These are phyloP conservation scores for Anser cygnoides DNA, from an alignment of 2,113 vertebrate genomes.

Conservation along the genomic window DNA sequence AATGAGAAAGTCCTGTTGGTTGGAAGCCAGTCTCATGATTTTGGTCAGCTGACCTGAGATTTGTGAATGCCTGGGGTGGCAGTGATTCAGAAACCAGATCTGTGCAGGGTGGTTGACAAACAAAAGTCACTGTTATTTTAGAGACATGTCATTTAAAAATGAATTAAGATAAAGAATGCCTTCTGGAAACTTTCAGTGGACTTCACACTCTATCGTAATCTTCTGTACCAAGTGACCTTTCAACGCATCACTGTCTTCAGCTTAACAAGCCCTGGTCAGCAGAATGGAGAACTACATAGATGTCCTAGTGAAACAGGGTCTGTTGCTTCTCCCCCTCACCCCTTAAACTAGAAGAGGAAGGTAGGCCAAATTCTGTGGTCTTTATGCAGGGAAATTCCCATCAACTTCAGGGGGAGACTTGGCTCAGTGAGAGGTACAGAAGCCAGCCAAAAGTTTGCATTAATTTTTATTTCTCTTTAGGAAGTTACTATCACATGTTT, in stretches of 20 bases:
- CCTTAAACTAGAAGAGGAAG: not conserved
- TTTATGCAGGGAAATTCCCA: slow-evolving; percentile 10
- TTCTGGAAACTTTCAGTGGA: not conserved
- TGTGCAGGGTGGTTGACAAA: not conserved
- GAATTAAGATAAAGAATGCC: not conserved
- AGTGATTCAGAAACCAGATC: not conserved
- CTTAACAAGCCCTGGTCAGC: not conserved
- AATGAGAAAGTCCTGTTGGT: not conserved
- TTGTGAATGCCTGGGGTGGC: not conserved
- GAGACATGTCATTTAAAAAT: not conserved
- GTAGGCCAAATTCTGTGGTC: not conserved
- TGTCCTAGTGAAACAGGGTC: not conserved
- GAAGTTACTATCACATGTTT: not conserved
- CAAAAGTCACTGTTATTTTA: not conserved
- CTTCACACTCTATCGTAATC: not conserved
- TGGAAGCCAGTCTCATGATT: not conserved
- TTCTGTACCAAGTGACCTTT: not conserved
- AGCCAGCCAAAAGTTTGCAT: not conserved
- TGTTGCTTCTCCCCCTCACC: not conserved
- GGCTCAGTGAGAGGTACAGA: not conserved
- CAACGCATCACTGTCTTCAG: not conserved
- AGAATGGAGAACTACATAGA: not conserved
- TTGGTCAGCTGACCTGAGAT: not conserved
- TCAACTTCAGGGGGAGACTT: not conserved
- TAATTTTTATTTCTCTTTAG: not conserved